Conservation (phyloP, 2,113 vertebrate species). For the Passer montanus region DNA sequence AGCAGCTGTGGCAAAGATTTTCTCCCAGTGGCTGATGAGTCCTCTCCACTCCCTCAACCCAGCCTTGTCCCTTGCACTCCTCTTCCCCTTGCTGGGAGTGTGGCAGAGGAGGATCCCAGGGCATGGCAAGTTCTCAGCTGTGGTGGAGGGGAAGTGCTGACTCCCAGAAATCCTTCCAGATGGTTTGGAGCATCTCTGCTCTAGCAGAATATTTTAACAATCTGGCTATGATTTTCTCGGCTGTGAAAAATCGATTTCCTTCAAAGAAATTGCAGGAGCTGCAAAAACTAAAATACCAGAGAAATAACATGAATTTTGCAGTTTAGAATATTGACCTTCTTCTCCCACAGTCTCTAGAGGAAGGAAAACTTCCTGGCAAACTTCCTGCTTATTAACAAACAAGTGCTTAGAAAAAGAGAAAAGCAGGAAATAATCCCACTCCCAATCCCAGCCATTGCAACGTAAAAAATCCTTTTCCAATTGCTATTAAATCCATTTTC, state of each 20-base stretch:
- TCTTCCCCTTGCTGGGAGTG: background rate
- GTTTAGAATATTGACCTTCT: conserved; percentile 30
- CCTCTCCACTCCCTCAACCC: background rate
- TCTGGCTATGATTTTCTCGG: conserved; percentile 65
- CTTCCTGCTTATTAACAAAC: background rate
- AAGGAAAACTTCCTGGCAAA: background rate
- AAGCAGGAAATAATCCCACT: background rate
- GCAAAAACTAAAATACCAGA: conserved; percentile 51
- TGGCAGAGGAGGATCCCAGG: background rate
- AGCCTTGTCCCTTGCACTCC: background rate
- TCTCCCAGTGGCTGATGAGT: background rate
- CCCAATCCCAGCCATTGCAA: background rate
- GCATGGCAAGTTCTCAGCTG: conserved; percentile 42
- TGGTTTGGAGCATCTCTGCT: conserved; percentile 63
- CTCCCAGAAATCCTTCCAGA: conserved; percentile 73
- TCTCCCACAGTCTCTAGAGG: background rate
- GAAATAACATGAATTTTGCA: conserved; percentile 55
- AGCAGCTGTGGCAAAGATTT: background rate
- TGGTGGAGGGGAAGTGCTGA: conserved; percentile 62
- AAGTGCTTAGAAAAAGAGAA: background rate
- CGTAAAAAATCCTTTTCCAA: background rate
- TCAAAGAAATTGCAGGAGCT: conserved; percentile 67
- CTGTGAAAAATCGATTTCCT: conserved; percentile 40
- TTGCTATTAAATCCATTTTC: background rate
- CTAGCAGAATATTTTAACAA: conserved; percentile 79